Conservation (phyloP, 2,797 vertebrate genomes). For the Dipus sagitta region DNA sequence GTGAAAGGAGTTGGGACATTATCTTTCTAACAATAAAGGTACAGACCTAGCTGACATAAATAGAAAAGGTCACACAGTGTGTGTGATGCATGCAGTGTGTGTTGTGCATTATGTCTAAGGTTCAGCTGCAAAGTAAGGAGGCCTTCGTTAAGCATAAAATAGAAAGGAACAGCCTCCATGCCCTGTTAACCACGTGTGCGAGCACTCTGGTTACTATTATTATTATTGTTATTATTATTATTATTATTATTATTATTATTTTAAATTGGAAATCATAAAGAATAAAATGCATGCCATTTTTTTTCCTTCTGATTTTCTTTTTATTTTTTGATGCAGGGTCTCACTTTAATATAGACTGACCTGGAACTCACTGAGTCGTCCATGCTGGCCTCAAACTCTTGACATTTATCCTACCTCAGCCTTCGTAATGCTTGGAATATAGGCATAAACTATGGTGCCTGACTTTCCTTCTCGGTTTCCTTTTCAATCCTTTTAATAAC, state of each 20-base stretch:
- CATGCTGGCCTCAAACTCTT: no score
- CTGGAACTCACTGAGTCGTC: no score
- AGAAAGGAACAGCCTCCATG: conserved; percentile 3
- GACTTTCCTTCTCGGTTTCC: conserved; percentile 14
- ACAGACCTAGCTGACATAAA: background rate
- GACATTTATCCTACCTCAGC: background rate
- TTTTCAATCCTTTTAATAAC: conserved; percentile 40
- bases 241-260: background rate
- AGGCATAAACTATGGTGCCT: background rate
- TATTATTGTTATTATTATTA: background rate
- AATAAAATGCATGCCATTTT: background rate
- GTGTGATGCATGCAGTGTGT: background rate
- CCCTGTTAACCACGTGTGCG: background rate
- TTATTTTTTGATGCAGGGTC: no score
- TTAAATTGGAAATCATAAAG: conserved; percentile 32
- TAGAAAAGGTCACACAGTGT: background rate
- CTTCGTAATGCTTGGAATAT: background rate
- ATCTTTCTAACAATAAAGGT: conserved; percentile 10
- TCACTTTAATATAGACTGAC: no score
- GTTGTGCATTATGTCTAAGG: background rate
- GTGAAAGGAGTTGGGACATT: background rate
- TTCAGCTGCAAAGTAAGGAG: background rate
- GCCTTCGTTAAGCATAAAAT: background rate
- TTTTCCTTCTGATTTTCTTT: background rate
- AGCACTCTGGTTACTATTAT: background rate